These are phyloP conservation scores for Vanessa cardui DNA, from an alignment of 2,888 invertebrate genomes.

Conservation along the genomic window DNA sequence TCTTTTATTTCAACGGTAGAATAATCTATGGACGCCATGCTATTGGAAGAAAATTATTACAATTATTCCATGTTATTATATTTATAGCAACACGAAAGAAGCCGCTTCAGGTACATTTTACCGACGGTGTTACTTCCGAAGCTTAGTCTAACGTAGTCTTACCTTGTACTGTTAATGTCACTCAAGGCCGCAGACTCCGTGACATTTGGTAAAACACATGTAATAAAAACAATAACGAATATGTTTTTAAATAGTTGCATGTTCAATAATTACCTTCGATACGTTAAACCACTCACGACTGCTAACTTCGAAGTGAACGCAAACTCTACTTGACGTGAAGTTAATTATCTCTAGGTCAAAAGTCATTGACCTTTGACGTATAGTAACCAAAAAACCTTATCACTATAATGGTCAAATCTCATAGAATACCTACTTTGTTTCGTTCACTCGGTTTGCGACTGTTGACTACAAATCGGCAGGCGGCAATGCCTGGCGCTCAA, in stretches of 20 bases:
- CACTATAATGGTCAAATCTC: not conserved
- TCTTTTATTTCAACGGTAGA: constrained; percentile 73
- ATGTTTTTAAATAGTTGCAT: constrained; percentile 19
- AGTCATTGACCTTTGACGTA: constrained; percentile 16
- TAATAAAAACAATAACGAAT: constrained; percentile 37
- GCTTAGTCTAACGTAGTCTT: constrained; percentile 37
- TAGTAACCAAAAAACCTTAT: not conserved
- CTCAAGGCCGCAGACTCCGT: constrained; percentile 53
- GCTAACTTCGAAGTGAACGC: not conserved
- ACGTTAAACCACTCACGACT: not conserved
- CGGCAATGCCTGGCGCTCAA: not conserved
- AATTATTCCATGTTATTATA: too few relatives aligned
- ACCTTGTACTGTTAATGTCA: constrained; percentile 41
- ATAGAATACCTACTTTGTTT: not conserved
- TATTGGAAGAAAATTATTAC: constrained; percentile 30
- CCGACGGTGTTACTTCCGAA: too few relatives aligned
- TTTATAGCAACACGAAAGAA: too few relatives aligned
- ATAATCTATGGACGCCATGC: constrained; percentile 71
- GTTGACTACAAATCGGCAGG: not conserved
- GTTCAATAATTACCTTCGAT: constrained; percentile 3
- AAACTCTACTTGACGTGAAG: not conserved
- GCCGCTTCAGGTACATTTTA: too few relatives aligned
- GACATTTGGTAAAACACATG: constrained; percentile 30
- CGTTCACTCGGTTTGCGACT: not conserved
- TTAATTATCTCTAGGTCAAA: constrained; percentile 22